Conservation (phyloP, 2,797 vertebrate species). For the Spondyliosoma cantharus region DNA sequence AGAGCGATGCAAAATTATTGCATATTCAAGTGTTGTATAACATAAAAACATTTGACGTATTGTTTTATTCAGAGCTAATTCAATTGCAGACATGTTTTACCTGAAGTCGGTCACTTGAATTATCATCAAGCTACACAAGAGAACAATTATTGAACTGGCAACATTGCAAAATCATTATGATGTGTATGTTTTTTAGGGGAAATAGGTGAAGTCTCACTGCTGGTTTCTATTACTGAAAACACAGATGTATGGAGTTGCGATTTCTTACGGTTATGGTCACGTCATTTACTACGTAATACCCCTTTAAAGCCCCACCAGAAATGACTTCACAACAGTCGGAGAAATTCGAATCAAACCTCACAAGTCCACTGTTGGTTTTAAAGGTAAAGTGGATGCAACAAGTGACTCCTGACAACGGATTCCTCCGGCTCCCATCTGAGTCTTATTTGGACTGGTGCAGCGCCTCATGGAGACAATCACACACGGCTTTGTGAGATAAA, state of each 20-base stretch:
- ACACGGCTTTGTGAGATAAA: conserved; percentile 69
- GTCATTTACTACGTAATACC: conserved; percentile 35
- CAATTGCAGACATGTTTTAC: conserved; percentile 1
- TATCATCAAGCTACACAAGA: conserved; percentile 7
- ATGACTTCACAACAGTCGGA: conserved; percentile 53
- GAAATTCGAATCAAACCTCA: conserved; percentile 55
- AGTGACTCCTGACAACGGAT: conserved; percentile 52
- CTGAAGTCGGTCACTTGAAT: too few relatives aligned
- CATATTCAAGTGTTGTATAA: conserved; percentile 19
- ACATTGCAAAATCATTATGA: neutral
- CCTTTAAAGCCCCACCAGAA: conserved; percentile 34
- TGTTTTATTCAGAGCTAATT: conserved; percentile 24
- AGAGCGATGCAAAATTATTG: conserved; percentile 19
- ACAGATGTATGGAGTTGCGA: conserved; percentile 9
- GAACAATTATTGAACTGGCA: conserved; percentile 16
- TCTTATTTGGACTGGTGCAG: conserved; percentile 61
- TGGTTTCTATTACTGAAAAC: conserved; percentile 22
- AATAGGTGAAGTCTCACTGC: conserved; percentile 5
- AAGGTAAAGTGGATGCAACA: conserved; percentile 49
- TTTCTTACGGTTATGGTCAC: conserved; percentile 22
- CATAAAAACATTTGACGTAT: conserved; percentile 10
- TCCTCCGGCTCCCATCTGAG: conserved; percentile 65
- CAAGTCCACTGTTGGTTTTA: conserved; percentile 36
- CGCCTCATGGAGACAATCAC: conserved; percentile 74
- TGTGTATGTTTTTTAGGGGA: conserved; percentile 12